These are phyloP conservation scores for Leucoraja ocellata DNA, from an alignment of 2,797 vertebrate genomes.

Conservation along the genomic window DNA sequence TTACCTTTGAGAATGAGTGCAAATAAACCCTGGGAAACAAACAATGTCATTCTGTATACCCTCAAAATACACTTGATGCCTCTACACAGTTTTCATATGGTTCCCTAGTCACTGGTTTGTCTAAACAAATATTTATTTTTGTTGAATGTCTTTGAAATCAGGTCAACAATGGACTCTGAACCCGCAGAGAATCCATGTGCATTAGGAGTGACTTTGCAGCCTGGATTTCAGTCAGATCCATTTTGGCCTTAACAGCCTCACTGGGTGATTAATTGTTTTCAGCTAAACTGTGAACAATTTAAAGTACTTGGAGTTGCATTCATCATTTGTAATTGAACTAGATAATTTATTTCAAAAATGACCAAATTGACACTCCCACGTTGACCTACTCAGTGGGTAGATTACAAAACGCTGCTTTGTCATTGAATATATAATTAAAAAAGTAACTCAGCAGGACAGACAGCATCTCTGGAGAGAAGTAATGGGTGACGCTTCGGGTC, in stretches of 20 bases:
- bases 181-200: neutral
- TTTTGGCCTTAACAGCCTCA: neutral
- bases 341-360: neutral
- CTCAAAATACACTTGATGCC: neutral
- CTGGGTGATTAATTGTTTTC: neutral
- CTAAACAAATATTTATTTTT: neutral
- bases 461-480: no score
- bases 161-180: neutral
- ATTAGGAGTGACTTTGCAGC: neutral
- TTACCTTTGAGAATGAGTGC: neutral
- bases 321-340: neutral
- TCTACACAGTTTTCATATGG: neutral
- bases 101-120: conserved; percentile 3
- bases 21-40: neutral
- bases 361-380: neutral
- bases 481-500: no score
- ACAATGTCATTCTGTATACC: neutral
- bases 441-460: no score
- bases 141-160: conserved; percentile 1
- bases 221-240: conserved; percentile 1
- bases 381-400: neutral
- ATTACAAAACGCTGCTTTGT: neutral
- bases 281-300: neutral
- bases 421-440: no score
- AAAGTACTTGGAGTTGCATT: neutral